These are phyloP conservation scores for Drosophila prostipennis DNA, from an alignment of 2,888 invertebrate genomes.

Conservation along the genomic window DNA sequence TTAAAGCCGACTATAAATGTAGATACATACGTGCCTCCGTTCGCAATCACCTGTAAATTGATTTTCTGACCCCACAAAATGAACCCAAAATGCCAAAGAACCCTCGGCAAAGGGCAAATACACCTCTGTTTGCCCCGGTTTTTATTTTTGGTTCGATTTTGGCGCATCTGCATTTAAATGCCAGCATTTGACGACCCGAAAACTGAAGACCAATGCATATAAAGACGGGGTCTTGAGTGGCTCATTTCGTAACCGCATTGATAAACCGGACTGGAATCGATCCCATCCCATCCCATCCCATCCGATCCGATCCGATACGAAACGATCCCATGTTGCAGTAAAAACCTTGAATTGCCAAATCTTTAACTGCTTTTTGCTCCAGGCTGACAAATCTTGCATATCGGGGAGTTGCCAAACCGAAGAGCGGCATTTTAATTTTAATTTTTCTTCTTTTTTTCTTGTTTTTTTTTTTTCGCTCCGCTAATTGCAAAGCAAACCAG, in stretches of 20 bases:
- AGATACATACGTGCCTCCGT: slow-evolving; percentile 4
- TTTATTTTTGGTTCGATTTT: slow-evolving; percentile 27
- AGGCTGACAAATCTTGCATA: slow-evolving; percentile 50
- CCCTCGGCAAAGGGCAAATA: not conserved
- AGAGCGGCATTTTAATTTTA: slow-evolving; percentile 19
- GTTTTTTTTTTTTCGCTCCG: slow-evolving; percentile 31
- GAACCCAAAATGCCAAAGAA: slow-evolving; percentile 35
- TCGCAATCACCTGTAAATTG: slow-evolving; percentile 52
- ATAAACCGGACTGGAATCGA: slow-evolving; percentile 39
- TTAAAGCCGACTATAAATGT: slow-evolving; percentile 14
- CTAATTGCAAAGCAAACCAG: slow-evolving; percentile 56
- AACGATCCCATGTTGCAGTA: slow-evolving; percentile 49
- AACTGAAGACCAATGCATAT: slow-evolving; percentile 47
- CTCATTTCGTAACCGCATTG: slow-evolving; percentile 51
- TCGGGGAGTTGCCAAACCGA: slow-evolving; percentile 22
- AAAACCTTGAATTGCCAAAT: slow-evolving; percentile 79
- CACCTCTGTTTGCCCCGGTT: not conserved
- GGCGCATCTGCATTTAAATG: slow-evolving; percentile 47
- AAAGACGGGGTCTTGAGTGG: slow-evolving; percentile 4
- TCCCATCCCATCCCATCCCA: not conserved
- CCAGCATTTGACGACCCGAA: slow-evolving; percentile 52
- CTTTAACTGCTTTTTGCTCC: slow-evolving; percentile 52
- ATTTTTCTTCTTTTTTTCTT: too few relatives aligned
- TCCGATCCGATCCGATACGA: not conserved
- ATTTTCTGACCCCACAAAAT: slow-evolving; percentile 39